phyloP scores from a whole-genome alignment of 2,888 invertebrate species.

The Eutolmus rufibarbis region DNA sequence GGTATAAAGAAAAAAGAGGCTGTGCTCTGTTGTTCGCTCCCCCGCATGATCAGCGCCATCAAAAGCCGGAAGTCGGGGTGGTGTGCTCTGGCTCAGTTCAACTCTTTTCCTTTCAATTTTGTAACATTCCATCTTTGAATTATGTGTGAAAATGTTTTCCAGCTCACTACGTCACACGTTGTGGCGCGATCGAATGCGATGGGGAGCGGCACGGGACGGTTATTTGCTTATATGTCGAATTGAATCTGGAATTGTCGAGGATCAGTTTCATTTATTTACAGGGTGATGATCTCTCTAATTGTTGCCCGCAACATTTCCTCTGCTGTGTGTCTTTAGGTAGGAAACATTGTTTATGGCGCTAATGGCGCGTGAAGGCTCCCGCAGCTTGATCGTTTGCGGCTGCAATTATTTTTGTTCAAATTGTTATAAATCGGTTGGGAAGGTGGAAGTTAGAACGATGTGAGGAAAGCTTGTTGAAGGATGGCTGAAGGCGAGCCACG shows the following conservation, averaged over 20 bases:
- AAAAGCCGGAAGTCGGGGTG: conserved; percentile 30
- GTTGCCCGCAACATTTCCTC: not conserved
- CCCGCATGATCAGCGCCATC: not conserved
- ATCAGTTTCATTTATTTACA: conserved; percentile 25
- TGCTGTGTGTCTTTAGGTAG: not conserved
- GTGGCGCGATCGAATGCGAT: not conserved
- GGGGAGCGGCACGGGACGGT: not conserved
- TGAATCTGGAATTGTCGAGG: conserved; percentile 7
- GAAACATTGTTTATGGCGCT: conserved; percentile 15
- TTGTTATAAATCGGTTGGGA: not conserved
- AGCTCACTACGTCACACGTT: conserved; percentile 32
- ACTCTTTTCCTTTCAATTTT: conserved; percentile 18
- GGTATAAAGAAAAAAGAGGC: not conserved
- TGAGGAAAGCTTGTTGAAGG: not conserved
- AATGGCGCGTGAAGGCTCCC: not conserved
- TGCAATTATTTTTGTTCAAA: not conserved
- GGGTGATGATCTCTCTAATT: conserved; percentile 5
- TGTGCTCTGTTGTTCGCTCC: not conserved
- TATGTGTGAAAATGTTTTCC: conserved; percentile 48
- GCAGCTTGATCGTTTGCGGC: not conserved
- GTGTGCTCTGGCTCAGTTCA: conserved; percentile 8
- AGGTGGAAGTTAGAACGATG: not conserved
- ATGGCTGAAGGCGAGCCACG: not conserved
- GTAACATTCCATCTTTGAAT: conserved; percentile 45
- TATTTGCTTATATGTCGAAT: conserved; percentile 7